phyloP scores from a whole-genome alignment of 2,113 vertebrate species.

The Sinocyclocheilus maitianheensis region DNA sequence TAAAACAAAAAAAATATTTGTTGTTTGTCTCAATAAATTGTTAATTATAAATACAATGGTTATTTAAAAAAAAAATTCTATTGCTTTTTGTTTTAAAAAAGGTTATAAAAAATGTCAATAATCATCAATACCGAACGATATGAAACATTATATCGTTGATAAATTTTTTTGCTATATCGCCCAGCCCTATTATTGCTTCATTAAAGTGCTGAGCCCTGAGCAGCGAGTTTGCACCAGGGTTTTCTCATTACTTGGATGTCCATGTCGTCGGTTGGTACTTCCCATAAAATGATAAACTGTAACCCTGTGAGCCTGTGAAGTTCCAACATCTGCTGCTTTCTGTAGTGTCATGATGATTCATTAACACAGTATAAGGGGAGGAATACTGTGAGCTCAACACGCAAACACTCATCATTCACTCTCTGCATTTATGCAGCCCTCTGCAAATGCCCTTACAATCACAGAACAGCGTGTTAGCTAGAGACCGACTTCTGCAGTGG shows the following conservation, averaged over 20 bases:
- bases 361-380: constrained; percentile 2
- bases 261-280: neutral
- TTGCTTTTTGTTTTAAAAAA: no score
- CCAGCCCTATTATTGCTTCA: neutral
- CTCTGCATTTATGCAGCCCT: neutral
- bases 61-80: no score
- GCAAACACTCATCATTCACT: constrained; percentile 28
- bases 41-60: no score
- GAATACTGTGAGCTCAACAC: constrained; percentile 25
- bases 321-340: constrained; percentile 39
- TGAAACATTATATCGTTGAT: no score
- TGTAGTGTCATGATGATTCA: constrained; percentile 39
- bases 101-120: no score
- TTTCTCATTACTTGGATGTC: constrained; percentile 32
- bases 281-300: constrained; percentile 32
- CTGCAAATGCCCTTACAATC: neutral
- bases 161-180: no score
- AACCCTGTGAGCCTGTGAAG: neutral
- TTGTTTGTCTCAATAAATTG: no score
- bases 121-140: no score
- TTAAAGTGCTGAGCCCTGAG: neutral
- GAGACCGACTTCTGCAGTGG: neutral
- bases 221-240: neutral
- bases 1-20: no score
- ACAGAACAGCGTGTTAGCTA: neutral